Evolutionary conservation across 2,888 invertebrate genomes (phyloP).

Genomic region (Rotaria macrura): DNA sequence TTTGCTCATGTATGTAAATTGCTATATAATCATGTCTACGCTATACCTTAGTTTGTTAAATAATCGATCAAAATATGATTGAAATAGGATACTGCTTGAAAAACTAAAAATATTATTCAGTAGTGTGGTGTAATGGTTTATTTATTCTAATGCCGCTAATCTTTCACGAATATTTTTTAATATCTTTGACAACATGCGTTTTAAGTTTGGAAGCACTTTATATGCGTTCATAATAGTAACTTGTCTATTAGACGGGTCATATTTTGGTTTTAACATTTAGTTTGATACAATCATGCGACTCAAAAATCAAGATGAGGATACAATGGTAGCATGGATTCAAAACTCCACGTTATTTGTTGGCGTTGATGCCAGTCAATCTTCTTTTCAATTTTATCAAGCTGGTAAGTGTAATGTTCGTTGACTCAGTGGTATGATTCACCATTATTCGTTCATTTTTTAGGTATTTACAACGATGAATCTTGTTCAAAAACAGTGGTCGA

Average conservation of each 20-base stretch:
- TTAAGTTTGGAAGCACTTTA: too few relatives aligned
- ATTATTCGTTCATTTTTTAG: background rate
- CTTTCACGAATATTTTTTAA: too few relatives aligned
- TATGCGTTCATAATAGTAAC: too few relatives aligned
- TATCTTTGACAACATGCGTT: too few relatives aligned
- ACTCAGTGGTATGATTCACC: background rate
- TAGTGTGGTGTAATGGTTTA: too few relatives aligned
- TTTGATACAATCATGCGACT: background rate
- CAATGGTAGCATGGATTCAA: background rate
- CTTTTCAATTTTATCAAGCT: background rate
- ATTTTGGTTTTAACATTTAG: background rate
- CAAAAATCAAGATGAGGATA: background rate
- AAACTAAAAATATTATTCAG: too few relatives aligned
- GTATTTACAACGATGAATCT: background rate
- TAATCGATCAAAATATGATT: too few relatives aligned
- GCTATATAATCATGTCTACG: too few relatives aligned
- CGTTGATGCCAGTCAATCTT: background rate
- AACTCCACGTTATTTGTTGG: background rate
- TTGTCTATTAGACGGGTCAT: too few relatives aligned
- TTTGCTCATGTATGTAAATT: background rate
- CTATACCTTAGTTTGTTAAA: background rate
- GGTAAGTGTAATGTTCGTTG: background rate
- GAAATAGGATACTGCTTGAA: too few relatives aligned
- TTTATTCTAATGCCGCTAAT: too few relatives aligned
- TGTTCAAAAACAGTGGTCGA: background rate